A percentile compares a stretch with the other conserved stretches of the same genome.
Evolutionary conservation across 2,888 invertebrate genomes (phyloP).

Genomic region (Taenaris catops): DNA sequence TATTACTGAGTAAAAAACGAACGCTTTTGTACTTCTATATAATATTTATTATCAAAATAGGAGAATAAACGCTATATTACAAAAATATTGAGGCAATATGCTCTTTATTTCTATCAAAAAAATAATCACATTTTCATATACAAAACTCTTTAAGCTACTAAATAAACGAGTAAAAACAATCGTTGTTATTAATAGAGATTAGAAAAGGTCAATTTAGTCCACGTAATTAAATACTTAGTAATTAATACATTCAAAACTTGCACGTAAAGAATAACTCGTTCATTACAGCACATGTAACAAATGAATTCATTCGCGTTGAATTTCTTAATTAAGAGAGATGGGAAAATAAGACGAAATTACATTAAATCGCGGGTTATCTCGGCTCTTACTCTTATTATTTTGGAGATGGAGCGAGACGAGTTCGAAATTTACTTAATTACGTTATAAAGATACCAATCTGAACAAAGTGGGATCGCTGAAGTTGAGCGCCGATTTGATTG

Average conservation of each 20-base stretch:
- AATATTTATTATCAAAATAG: too few relatives aligned
- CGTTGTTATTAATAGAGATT: too few relatives aligned
- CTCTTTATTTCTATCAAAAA: too few relatives aligned
- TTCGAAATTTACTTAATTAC: constrained; percentile 66
- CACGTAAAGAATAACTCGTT: background rate
- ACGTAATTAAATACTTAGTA: too few relatives aligned
- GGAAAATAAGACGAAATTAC: constrained; percentile 50
- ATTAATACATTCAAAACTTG: background rate
- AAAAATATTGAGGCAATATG: too few relatives aligned
- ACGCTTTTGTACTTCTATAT: too few relatives aligned
- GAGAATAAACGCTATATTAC: too few relatives aligned
- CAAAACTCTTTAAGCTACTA: too few relatives aligned
- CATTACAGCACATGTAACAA: constrained; percentile 7
- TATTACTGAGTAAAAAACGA: too few relatives aligned
- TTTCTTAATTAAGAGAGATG: constrained; percentile 49
- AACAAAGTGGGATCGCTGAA: constrained; percentile 41
- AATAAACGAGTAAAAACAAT: too few relatives aligned
- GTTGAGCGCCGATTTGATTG: constrained; percentile 32
- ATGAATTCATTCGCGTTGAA: constrained; percentile 35
- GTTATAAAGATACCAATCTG: constrained; percentile 60
- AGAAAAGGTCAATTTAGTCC: too few relatives aligned
- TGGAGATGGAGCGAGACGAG: constrained; percentile 47
- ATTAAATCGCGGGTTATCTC: constrained; percentile 55
- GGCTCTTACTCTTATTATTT: constrained; percentile 58
- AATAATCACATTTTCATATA: too few relatives aligned